Base-by-base conservation (phyloP, 2,113 vertebrate species). In the Paramisgurnus dabryanus region DNA sequence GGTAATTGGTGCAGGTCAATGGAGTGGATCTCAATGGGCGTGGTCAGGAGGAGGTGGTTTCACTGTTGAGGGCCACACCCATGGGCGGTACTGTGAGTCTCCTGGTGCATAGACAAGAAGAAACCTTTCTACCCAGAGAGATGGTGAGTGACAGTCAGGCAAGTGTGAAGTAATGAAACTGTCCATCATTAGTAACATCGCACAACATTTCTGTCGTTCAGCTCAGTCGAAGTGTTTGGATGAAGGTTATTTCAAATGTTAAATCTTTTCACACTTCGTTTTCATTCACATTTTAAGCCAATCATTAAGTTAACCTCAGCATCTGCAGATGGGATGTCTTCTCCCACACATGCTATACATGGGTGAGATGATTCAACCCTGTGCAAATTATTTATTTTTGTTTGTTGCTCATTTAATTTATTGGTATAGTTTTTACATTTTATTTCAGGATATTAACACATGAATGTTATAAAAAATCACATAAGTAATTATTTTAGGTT, bases 11-110 rank as follows among this genome's bases (percentile, higher is more conserved):
- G 39, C 84, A 99, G 97, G 97, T 98, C 83, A 99, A 96, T 50
- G 94, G 95, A 17, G 95, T 98, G 34, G 97, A 98, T 87, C 89
- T 98, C 85, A 95, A 92, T 17, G 97, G 97, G 39, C 95, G 94
- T 85, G 96, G 94, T n/a, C 97, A 99, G 86, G 97, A 99, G 86
- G 96, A 98, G 91, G 96, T 96, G 74, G 97, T 99, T 67, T 93
- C 95, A 13, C 86, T 98, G 87, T 90, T 99, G 79, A 88, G 97
- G 88, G 95, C 95, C 83, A 98, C 96, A 6, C 96, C 96, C 84
- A 96, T 98, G 96, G 97, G 96, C 13, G 97, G 96, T 1, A 92
- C 92, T 0, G 96, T 99, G 13, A 91, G 89, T 80, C 93, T 98
- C 65, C 85, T 97, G 84, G 92, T 99, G 76, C 92, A 96, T 77